phyloP scores from a whole-genome alignment of 2,888 invertebrate species.

The Caenorhabditis zanzibari region DNA sequence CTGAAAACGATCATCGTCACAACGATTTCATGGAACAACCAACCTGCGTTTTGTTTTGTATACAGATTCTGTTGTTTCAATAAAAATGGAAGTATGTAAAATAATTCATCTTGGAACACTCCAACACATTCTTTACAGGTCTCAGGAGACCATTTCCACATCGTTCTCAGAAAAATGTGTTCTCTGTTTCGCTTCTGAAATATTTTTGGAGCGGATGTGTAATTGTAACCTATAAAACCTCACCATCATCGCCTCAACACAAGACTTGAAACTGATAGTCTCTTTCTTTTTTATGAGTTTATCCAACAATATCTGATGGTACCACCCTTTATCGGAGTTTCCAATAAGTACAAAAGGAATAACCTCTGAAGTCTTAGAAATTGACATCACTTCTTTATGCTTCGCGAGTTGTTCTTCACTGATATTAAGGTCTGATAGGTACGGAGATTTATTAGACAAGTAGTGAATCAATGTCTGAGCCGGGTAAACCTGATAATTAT shows the following conservation, averaged over 20 bases:
- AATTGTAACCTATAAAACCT: not conserved
- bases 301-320: not conserved
- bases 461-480: too few relatives aligned
- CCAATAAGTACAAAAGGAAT: not conserved
- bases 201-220: too few relatives aligned
- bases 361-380: not conserved
- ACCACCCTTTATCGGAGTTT: not conserved
- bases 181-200: not conserved
- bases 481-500: too few relatives aligned
- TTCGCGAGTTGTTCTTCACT: not conserved
- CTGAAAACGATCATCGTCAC: not conserved
- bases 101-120: not conserved
- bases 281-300: not conserved
- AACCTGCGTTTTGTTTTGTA: not conserved
- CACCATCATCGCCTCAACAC: not conserved
- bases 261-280: not conserved
- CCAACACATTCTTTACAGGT: not conserved
- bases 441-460: too few relatives aligned
- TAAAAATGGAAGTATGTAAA: not conserved
- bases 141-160: not conserved
- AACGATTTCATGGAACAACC: not conserved
- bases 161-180: not conserved
- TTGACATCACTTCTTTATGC: not conserved
- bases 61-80: slow-evolving; percentile 3
- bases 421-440: too few relatives aligned